These are phyloP conservation scores for Gymnothorax reevesii DNA, from an alignment of 2,797 vertebrate species.

Conservation along the genomic window DNA sequence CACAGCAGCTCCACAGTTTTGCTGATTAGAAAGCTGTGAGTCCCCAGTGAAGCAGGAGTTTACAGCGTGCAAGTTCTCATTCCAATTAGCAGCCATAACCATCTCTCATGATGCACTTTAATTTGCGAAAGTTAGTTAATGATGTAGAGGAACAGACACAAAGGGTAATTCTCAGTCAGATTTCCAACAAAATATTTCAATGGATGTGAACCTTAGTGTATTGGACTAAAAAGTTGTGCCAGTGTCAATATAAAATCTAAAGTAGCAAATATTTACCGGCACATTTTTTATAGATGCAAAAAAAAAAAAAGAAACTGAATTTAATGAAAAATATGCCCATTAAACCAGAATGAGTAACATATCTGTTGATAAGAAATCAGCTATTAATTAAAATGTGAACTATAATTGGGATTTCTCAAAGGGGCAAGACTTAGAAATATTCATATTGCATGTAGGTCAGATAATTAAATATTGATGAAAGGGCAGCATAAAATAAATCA, in stretches of 20 bases:
- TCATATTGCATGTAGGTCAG: neutral
- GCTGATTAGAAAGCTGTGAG: no score
- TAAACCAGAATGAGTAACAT: neutral
- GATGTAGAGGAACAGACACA: neutral
- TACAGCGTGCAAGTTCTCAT: neutral
- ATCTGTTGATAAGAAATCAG: neutral
- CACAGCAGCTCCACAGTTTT: neutral
- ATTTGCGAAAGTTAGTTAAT: neutral
- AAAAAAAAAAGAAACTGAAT: neutral
- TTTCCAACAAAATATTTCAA: neutral
- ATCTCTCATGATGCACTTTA: neutral
- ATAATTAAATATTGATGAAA: neutral
- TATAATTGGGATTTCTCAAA: neutral
- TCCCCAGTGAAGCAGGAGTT: no score
- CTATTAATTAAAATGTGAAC: neutral
- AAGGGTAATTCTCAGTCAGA: neutral
- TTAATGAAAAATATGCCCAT: neutral
- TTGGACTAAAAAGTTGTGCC: neutral
- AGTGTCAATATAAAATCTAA: neutral
- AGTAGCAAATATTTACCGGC: neutral
- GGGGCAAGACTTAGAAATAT: neutral
- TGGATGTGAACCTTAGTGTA: neutral
- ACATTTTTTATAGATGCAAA: neutral
- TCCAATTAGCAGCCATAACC: neutral
- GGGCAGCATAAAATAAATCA: neutral